phyloP scores from a whole-genome alignment of 2,888 invertebrate genomes.

The Amitus sp. region DNA sequence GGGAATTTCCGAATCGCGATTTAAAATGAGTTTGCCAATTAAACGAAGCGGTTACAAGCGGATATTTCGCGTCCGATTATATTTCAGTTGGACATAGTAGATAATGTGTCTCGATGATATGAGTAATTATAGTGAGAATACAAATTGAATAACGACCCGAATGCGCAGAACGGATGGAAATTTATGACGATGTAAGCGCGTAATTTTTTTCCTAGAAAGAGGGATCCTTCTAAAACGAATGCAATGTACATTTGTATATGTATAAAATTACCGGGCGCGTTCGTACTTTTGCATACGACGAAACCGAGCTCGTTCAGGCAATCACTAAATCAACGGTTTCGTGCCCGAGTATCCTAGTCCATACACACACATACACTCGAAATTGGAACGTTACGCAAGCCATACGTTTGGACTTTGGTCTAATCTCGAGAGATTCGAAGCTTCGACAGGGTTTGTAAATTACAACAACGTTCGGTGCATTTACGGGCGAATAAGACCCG shows the following conservation, averaged over 20 bases:
- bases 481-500: slow-evolving; percentile 21
- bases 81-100: too few species aligned
- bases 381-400: slow-evolving; percentile 41
- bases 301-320: slow-evolving; percentile 36
- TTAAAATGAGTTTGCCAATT: background rate
- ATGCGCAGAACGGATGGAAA: too few species aligned
- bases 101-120: too few species aligned
- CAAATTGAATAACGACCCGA: too few species aligned
- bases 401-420: slow-evolving; percentile 38
- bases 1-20: background rate
- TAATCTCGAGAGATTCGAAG: slow-evolving; percentile 35
- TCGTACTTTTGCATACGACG: slow-evolving; percentile 35
- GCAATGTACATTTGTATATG: slow-evolving; percentile 27
- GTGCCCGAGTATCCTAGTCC: slow-evolving; percentile 54
- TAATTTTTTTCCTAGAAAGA: too few species aligned
- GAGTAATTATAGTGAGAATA: too few species aligned
- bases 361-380: slow-evolving; percentile 45
- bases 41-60: too few species aligned
- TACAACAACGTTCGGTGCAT: slow-evolving; percentile 17
- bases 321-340: slow-evolving; percentile 50
- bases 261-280: slow-evolving; percentile 32
- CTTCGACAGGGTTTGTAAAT: slow-evolving; percentile 25
- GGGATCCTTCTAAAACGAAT: slow-evolving; percentile 14
- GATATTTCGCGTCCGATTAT: too few species aligned
- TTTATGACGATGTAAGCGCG: too few species aligned